Percentiles rank a stretch among this genome's conserved stretches.
These are phyloP conservation scores for Tenthredo livida DNA, from an alignment of 2,888 invertebrate genomes.

Conservation along the genomic window DNA sequence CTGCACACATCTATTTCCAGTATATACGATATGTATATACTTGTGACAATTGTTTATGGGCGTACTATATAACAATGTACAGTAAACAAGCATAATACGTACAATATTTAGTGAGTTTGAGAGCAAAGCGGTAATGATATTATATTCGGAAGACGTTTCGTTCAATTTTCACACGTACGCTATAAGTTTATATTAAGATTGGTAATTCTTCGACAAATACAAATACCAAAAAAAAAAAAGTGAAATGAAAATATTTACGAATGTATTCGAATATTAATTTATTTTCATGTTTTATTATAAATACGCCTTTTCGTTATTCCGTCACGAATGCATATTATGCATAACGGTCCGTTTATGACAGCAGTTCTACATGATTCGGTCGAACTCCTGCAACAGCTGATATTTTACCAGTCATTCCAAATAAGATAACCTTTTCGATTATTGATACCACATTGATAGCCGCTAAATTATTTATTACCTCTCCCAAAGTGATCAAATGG, in stretches of 20 bases:
- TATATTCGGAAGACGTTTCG: constrained; percentile 12
- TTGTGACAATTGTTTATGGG: constrained; percentile 9
- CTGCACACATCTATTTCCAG: too few relatives aligned
- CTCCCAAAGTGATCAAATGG: neutral
- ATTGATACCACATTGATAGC: neutral
- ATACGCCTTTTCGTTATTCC: constrained; percentile 8
- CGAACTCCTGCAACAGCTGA: too few relatives aligned
- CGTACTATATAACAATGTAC: constrained; percentile 9
- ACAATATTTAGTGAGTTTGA: neutral
- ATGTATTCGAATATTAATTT: constrained; percentile 8
- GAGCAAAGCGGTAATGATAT: neutral
- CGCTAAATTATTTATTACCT: neutral
- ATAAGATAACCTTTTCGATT: neutral
- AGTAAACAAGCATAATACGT: constrained; percentile 12
- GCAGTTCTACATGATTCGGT: constrained; percentile 1
- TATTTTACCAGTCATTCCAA: neutral
- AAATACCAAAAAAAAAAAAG: neutral
- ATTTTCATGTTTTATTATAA: constrained; percentile 9
- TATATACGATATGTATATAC: neutral
- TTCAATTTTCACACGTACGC: constrained; percentile 12
- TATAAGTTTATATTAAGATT: constrained; percentile 4
- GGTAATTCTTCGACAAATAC: constrained; percentile 12
- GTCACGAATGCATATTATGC: constrained; percentile 9
- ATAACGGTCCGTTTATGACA: constrained; percentile 10
- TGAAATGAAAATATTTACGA: constrained; percentile 8